These are phyloP conservation scores for Cladorhizidae sp. DNA, from an alignment of 37 sponge, comb jelly and placozoan species.

Conservation along the genomic window DNA sequence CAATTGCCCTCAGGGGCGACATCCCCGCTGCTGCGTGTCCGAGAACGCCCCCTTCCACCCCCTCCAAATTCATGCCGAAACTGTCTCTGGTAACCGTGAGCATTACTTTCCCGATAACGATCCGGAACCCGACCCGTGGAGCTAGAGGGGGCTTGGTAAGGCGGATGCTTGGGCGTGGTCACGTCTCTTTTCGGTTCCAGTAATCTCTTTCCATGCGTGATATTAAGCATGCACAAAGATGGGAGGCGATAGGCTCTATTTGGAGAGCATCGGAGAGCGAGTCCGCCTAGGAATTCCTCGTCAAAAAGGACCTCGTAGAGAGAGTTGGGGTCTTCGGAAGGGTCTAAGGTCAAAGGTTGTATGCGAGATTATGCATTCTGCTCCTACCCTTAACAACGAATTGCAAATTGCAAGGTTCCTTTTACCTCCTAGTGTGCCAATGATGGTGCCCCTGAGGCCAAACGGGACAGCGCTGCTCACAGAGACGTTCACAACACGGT, in stretches of 20 bases:
- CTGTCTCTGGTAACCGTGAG: background rate
- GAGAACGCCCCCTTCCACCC: too few relatives aligned
- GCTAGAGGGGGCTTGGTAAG: background rate
- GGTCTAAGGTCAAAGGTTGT: background rate
- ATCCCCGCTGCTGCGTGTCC: too few relatives aligned
- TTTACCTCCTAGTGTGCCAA: constrained; percentile 72
- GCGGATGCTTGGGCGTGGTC: background rate
- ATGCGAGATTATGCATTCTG: background rate
- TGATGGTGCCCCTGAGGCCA: constrained; percentile 87
- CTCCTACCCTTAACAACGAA: too few relatives aligned
- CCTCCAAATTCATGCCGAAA: background rate
- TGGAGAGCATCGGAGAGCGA: constrained; percentile 57
- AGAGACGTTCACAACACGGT: constrained; percentile 89
- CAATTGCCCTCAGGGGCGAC: too few relatives aligned
- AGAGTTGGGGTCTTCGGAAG: background rate
- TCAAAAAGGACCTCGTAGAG: constrained; percentile 90
- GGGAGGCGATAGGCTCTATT: constrained; percentile 77
- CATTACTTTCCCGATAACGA: background rate
- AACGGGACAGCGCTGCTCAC: constrained; percentile 78
- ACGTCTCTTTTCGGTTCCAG: background rate
- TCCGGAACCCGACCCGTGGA: background rate
- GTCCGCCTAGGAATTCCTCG: constrained; percentile 88
- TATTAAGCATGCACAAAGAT: constrained; percentile 76
- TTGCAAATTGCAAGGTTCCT: background rate
- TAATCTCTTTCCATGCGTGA: constrained; percentile 74